phyloP scores from a whole-genome alignment of 2,888 invertebrate genomes.

The Augiades crinisus region DNA sequence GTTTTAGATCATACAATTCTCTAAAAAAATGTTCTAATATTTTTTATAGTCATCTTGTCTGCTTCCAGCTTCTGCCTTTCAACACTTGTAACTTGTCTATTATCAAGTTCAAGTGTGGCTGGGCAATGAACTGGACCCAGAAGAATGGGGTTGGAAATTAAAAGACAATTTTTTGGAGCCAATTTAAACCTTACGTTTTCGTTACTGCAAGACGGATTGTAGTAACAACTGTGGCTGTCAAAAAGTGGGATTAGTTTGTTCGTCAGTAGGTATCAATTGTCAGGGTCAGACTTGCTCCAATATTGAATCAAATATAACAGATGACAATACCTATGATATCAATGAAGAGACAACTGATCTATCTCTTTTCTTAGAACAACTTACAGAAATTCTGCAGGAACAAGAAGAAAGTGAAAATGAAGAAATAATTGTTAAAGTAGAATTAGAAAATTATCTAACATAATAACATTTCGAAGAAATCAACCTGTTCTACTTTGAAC shows the following conservation, averaged over 20 bases:
- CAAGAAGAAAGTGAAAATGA: too few species aligned
- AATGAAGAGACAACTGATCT: too few species aligned
- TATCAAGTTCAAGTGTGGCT: conserved; percentile 35
- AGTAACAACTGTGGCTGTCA: conserved; percentile 34
- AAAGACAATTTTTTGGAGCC: conserved; percentile 30
- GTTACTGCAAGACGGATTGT: conserved; percentile 36
- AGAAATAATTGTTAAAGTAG: too few species aligned
- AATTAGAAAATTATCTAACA: too few species aligned
- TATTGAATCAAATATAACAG: background rate
- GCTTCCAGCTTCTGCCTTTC: conserved; percentile 32
- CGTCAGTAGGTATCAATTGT: background rate
- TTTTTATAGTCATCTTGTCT: conserved; percentile 14
- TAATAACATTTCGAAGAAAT: too few species aligned
- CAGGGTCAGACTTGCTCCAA: background rate
- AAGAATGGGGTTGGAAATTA: conserved; percentile 42
- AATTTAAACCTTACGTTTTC: conserved; percentile 33
- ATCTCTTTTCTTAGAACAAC: too few species aligned
- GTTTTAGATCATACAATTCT: too few species aligned
- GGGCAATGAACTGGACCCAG: conserved; percentile 28
- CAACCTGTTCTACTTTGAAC: too few species aligned
- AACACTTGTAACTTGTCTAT: conserved; percentile 36
- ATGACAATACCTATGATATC: too few species aligned
- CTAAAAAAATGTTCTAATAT: too few species aligned
- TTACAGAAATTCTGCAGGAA: too few species aligned
- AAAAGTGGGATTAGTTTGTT: conserved; percentile 6